A percentile compares a stretch with the other conserved stretches of the same genome.
Evolutionary conservation across 2,113 vertebrate species (phyloP).

Genomic region (Amphilophus citrinellus): DNA sequence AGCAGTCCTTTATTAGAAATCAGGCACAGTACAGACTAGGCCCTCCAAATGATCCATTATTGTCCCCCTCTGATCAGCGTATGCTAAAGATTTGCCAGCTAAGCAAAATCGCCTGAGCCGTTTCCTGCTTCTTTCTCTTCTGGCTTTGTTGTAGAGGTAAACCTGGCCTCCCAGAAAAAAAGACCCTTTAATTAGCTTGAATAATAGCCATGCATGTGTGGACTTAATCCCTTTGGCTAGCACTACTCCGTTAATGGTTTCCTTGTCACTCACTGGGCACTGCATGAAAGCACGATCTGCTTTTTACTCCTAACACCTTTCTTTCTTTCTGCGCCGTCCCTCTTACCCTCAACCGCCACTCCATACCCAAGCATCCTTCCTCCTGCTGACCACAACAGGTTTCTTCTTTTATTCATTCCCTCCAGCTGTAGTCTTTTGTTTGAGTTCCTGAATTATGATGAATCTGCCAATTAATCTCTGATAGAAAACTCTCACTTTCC

Average conservation of each 20-base stretch:
- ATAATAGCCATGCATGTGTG: slow-evolving; percentile 84
- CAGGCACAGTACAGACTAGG: slow-evolving; percentile 19
- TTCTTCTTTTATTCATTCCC: slow-evolving; percentile 47
- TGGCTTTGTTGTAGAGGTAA: slow-evolving; percentile 78
- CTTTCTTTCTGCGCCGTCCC: slow-evolving; percentile 56
- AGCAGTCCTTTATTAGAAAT: slow-evolving; percentile 37
- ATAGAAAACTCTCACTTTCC: slow-evolving; percentile 33
- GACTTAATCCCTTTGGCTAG: slow-evolving; percentile 83
- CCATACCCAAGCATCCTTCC: slow-evolving; percentile 54
- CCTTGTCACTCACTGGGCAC: slow-evolving; percentile 81
- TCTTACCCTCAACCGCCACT: slow-evolving; percentile 44
- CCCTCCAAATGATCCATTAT: slow-evolving; percentile 51
- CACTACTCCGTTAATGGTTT: slow-evolving; percentile 81
- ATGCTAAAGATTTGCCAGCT: slow-evolving; percentile 66
- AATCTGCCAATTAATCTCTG: slow-evolving; percentile 56
- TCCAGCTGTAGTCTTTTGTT: slow-evolving; percentile 57
- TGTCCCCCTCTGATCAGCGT: slow-evolving; percentile 49
- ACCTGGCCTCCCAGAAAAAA: slow-evolving; percentile 76
- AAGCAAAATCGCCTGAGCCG: slow-evolving; percentile 69
- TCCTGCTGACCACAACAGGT: slow-evolving; percentile 58
- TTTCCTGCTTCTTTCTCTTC: slow-evolving; percentile 77
- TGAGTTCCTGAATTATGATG: slow-evolving; percentile 72
- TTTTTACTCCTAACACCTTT: slow-evolving; percentile 80
- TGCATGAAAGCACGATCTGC: slow-evolving; percentile 79
- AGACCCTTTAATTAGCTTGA: slow-evolving; percentile 81